Conservation (phyloP, 2,797 vertebrate species). For the Pseudocheirus occidentalis region DNA sequence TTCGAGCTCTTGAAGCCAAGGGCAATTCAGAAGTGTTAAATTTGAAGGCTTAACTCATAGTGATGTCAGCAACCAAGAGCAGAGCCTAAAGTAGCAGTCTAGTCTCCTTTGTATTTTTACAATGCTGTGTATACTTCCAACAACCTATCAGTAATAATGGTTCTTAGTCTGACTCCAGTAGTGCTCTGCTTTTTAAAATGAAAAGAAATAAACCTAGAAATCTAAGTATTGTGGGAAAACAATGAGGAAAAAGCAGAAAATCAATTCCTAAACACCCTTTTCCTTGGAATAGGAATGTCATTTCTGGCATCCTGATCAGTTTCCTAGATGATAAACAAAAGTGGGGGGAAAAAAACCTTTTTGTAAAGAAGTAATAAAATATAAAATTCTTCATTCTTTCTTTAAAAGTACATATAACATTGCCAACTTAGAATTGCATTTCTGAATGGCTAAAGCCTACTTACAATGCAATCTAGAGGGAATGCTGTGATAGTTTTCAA, state of each 20-base stretch:
- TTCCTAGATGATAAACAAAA: neutral
- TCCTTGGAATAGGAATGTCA: slow-evolving; percentile 37
- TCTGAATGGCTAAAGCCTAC: slow-evolving; percentile 14
- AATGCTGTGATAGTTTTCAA: neutral
- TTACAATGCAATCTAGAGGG: neutral
- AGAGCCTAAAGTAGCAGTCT: neutral
- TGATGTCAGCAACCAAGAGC: neutral
- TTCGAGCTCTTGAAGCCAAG: neutral
- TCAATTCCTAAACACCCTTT: slow-evolving; percentile 3
- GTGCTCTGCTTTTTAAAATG: neutral
- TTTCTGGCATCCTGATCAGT: slow-evolving; percentile 28
- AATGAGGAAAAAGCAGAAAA: neutral
- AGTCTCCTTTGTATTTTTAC: neutral
- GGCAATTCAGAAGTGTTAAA: neutral
- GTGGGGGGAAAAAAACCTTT: neutral
- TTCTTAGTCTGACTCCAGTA: slow-evolving; percentile 21
- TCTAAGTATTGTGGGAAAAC: slow-evolving; percentile 4
- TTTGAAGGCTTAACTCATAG: neutral
- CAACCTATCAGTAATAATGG: neutral
- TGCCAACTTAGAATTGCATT: slow-evolving; percentile 8
- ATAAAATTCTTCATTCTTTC: slow-evolving; percentile 1
- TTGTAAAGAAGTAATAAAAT: neutral
- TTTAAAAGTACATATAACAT: neutral
- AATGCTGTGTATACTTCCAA: neutral
- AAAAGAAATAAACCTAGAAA: slow-evolving; percentile 40